Conservation (phyloP, 2,888 invertebrate genomes). For the Autographa gamma region DNA sequence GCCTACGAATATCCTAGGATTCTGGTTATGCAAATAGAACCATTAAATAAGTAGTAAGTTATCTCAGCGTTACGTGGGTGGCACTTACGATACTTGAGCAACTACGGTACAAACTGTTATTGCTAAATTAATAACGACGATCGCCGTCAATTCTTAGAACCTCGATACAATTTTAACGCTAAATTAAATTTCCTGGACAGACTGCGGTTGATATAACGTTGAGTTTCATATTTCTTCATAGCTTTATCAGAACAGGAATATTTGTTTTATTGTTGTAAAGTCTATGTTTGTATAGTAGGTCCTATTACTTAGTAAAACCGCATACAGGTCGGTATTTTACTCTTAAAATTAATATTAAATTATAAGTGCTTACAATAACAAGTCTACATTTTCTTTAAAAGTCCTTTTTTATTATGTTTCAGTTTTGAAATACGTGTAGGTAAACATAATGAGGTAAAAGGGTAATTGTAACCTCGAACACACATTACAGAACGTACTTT, state of each 20-base stretch:
- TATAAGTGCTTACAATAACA: too few species aligned
- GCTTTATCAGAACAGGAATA: background rate
- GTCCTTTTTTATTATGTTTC: too few species aligned
- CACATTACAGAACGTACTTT: background rate
- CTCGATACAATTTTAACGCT: conserved; percentile 31
- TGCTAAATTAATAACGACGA: conserved; percentile 54
- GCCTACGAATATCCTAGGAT: conserved; percentile 6
- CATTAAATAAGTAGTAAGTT: conserved; percentile 34
- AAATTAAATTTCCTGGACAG: conserved; percentile 44
- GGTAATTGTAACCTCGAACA: background rate
- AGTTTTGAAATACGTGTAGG: too few species aligned
- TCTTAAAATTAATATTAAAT: too few species aligned
- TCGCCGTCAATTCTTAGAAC: conserved; percentile 30
- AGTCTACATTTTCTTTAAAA: too few species aligned
- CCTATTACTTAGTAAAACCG: background rate
- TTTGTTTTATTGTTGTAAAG: background rate
- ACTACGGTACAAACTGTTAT: conserved; percentile 34
- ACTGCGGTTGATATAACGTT: conserved; percentile 9
- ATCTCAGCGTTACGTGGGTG: conserved; percentile 44
- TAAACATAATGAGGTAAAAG: too few species aligned
- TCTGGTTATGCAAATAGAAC: conserved; percentile 23
- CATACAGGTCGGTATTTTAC: background rate
- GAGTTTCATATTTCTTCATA: background rate
- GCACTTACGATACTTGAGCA: conserved; percentile 41
- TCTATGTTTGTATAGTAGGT: background rate